Evolutionary conservation across 2,888 invertebrate species (phyloP).

Genomic region (Globia sparganii): DNA sequence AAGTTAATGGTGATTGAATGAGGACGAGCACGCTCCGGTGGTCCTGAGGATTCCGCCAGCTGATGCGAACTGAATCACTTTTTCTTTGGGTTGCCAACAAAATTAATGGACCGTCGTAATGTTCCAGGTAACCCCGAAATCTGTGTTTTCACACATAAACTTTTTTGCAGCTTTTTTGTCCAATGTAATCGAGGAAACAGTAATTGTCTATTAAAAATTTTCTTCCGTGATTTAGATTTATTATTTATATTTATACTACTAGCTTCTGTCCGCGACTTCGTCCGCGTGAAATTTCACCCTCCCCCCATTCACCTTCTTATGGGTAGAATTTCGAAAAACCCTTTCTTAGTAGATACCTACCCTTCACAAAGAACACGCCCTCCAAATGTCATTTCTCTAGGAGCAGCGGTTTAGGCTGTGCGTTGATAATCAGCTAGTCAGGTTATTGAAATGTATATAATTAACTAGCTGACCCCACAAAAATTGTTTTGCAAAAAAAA

Average conservation of each 20-base stretch:
- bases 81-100: slow-evolving; percentile 69
- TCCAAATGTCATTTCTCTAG: no score
- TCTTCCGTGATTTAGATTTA: slow-evolving; percentile 29
- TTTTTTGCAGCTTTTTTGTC: slow-evolving; percentile 10
- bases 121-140: slow-evolving; percentile 54
- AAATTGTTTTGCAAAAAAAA: no score
- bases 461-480: no score
- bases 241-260: slow-evolving; percentile 49
- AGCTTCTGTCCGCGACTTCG: no score
- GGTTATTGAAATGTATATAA: no score
- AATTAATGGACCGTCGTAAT: slow-evolving; percentile 67
- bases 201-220: slow-evolving; percentile 28
- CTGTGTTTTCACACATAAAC: slow-evolving; percentile 33
- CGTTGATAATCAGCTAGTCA: no score
- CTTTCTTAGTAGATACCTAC: no score
- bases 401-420: no score
- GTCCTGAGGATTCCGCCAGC: slow-evolving; percentile 68
- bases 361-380: no score
- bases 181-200: slow-evolving; percentile 46
- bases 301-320: no score
- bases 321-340: no score
- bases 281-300: no score
- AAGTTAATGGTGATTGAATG: slow-evolving; percentile 79
- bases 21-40: slow-evolving; percentile 74
- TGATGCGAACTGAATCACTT: slow-evolving; percentile 71